Percentiles rank a stretch among this genome's conserved stretches.
phyloP scores from a whole-genome alignment of 2,888 invertebrate genomes.

The Aricia artaxerxes region DNA sequence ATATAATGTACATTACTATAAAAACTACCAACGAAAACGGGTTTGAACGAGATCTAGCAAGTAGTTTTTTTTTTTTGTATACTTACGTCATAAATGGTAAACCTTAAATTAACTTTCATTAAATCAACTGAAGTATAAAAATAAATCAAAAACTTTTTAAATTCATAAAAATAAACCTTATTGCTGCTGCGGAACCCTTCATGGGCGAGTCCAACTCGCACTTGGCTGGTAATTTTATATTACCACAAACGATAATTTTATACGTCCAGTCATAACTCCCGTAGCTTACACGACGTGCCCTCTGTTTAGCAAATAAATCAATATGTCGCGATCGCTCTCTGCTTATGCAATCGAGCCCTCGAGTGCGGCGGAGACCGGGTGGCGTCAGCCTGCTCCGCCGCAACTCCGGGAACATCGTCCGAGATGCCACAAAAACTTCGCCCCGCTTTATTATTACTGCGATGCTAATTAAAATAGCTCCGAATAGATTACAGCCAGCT shows the following conservation, averaged over 20 bases:
- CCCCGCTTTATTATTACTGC: conserved; percentile 72
- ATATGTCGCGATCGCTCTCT: conserved; percentile 14
- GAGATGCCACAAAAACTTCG: conserved; percentile 73
- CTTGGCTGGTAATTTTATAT: neutral
- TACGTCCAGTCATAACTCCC: neutral
- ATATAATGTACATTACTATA: too few species aligned
- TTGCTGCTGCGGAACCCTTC: too few species aligned
- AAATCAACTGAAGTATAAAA: too few species aligned
- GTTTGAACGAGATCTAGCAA: too few species aligned
- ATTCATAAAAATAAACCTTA: too few species aligned
- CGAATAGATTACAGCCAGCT: conserved; percentile 76
- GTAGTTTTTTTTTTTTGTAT: too few species aligned
- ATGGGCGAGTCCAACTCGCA: too few species aligned
- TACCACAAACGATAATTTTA: neutral
- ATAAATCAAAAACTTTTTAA: too few species aligned
- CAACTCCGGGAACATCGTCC: conserved; percentile 60
- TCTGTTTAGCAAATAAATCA: neutral
- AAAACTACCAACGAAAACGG: too few species aligned
- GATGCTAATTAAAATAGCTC: conserved; percentile 78
- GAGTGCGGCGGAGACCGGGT: conserved; percentile 38
- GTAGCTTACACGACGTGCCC: neutral
- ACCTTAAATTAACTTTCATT: too few species aligned
- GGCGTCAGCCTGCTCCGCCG: conserved; percentile 48
- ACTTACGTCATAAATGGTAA: too few species aligned
- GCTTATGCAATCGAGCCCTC: conserved; percentile 29